Evolutionary conservation across 2,113 vertebrate species (phyloP), one percentile per base, ranked within the genome.

Genomic region (Puffinus mauretanicus): DNA sequence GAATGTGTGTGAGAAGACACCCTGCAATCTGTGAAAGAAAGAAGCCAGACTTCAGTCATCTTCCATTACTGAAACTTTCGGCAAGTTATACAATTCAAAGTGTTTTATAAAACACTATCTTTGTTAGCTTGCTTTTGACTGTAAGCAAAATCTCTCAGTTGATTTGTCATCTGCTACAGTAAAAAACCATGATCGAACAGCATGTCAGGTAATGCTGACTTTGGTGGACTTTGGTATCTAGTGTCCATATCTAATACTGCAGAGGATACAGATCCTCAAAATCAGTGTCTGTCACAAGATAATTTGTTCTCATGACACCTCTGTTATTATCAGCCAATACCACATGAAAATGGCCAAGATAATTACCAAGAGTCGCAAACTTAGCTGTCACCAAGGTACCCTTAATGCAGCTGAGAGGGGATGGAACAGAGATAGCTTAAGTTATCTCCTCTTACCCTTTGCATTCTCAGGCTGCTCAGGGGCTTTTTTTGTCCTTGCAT

Each of bases 41-140:
- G 72, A 80, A 94, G 71, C 34, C 81, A 90, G 51, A 88, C n/a
- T 66, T 66, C 61, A 38, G 24, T 73, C 1, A 46, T 49, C 62
- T 75, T 69, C 52, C 40, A 34, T 47, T 67, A 36, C 44, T 55
- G 61, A 94, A 84, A 71, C 60, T 82, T 85, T 76, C 78, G 38
- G 80, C 80, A 87, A 36, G 67, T 76, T 65, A 83, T 34, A 60
- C 19, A 49, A 3, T 78, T 87, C 76, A 65, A 71, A 90, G 38
- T 80, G 79, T 72, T 96, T 97, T 96, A 73, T 79, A 83, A 94
- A 89, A 51, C 13, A 25, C 82, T 85, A 44, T 51, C 77, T 97
- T 94, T 94, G 51, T 61, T 93, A 87, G 78, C 44, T 76, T 80
- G 42, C 52, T 60, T 96, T 95, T 86, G 73, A 79, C 69, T 83